Evolutionary conservation across 2,888 invertebrate species (phyloP), one percentile per base, ranked within the genome.

Genomic region (Drosophila birchii): DNA sequence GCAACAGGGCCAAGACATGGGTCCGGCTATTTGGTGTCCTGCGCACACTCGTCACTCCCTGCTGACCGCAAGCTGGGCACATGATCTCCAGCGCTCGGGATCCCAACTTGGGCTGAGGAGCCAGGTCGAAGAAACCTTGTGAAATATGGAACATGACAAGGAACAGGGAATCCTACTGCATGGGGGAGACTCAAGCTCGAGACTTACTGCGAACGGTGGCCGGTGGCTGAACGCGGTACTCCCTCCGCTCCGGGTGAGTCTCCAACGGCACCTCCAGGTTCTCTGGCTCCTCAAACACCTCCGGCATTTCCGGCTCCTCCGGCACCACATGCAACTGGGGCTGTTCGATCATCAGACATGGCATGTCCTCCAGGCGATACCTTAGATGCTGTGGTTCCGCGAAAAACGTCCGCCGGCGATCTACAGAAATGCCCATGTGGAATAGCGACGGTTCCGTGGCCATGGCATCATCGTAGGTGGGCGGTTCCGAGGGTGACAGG

Each of bases 21-120:
- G 76, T 67, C 45, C 76, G 54, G 2, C 61, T 12, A 20, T 70
- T 72, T 1, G 69, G 49, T 0, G 56, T 12, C 23, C 54, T 63
- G 9, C 59, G 18, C 9, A 69, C 39, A 0, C 32, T 43, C 0
- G 81, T 84, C n/a, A 55, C 45, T 36, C 69, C 84, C n/a, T 45
- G 49, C 11, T 56, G 49, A 11, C 80, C 84, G 16, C 80, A 80
- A 26, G 69, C 84, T 11, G 85, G 85, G 29, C 80, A 80, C 14
- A 78, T 76, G 36, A 84, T 59, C n/a, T 45, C 11, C 23, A 44
- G 12, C 5, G 56, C 20, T n/a, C 16, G 23, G 5, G 23, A 1
- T 11, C 45, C 45, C 59, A 63, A 45, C 4, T 54, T 66, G 5
- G 81, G 79, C 63, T 69, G 81, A 0, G 60, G 60, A 6, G 49